Conservation (phyloP, 2,797 vertebrate species). For the Monodelphis domestica region DNA sequence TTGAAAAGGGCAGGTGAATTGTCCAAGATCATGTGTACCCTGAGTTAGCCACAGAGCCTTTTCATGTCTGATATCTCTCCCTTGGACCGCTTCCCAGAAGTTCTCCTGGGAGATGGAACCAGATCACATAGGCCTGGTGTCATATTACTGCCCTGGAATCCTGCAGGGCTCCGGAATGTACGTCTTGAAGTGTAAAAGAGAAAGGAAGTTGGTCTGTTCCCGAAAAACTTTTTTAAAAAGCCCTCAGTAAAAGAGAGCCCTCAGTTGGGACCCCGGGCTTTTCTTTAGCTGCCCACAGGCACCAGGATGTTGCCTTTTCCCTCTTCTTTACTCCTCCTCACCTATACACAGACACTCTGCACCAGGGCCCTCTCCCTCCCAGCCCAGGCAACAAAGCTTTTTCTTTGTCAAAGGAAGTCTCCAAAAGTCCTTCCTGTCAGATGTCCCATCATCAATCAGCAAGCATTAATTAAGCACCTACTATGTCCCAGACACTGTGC, state of each 20-base stretch:
- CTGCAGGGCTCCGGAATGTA: neutral
- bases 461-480: too few relatives aligned
- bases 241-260: neutral
- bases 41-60: neutral
- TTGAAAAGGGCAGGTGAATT: neutral
- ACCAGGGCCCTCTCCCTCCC: neutral
- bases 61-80: neutral
- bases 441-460: too few relatives aligned
- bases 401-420: too few relatives aligned
- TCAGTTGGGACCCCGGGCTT: neutral
- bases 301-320: neutral
- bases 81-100: neutral
- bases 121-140: neutral
- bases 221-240: neutral
- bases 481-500: neutral
- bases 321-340: neutral
- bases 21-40: neutral
- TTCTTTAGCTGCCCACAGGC: neutral
- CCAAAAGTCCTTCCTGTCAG: neutral
- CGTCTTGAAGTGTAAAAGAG: neutral
- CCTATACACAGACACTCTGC: neutral
- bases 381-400: neutral
- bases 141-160: neutral
- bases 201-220: neutral
- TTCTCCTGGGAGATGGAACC: neutral